These are phyloP conservation scores for Scartelaos histophorus DNA, from an alignment of 2,113 vertebrate genomes.

Conservation along the genomic window DNA sequence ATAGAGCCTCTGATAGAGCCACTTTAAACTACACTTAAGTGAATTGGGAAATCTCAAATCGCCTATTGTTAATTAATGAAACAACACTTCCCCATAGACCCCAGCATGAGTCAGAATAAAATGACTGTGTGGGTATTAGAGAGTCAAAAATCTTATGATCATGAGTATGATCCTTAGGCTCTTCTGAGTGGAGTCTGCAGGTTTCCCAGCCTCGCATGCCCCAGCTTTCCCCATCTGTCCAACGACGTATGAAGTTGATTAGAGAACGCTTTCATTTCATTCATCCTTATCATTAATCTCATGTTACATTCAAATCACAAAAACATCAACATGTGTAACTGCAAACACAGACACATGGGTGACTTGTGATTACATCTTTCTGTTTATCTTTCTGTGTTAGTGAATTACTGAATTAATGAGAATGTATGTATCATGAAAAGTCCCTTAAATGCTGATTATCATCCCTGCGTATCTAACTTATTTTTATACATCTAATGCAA, in stretches of 20 bases:
- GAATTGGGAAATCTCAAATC: neutral
- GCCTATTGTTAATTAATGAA: neutral
- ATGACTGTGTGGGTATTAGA: neutral
- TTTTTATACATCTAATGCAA: constrained; percentile 41
- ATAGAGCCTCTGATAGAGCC: too few relatives aligned
- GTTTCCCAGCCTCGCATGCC: neutral
- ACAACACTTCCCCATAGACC: neutral
- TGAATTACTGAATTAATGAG: too few relatives aligned
- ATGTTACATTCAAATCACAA: neutral
- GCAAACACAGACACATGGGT: too few relatives aligned
- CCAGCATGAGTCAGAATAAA: neutral
- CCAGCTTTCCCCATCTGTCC: neutral
- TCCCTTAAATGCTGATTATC: neutral
- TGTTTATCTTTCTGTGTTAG: neutral
- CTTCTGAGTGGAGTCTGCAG: neutral
- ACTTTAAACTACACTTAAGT: neutral
- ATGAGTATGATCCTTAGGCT: neutral
- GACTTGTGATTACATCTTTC: neutral
- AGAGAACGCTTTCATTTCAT: neutral
- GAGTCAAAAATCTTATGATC: neutral
- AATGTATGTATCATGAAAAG: too few relatives aligned
- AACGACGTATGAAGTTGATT: neutral
- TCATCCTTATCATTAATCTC: neutral
- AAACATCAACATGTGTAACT: neutral
- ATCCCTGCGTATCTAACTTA: neutral